Base-by-base conservation (phyloP, 1,140 invertebrate species). In the Pissodes strobi region DNA sequence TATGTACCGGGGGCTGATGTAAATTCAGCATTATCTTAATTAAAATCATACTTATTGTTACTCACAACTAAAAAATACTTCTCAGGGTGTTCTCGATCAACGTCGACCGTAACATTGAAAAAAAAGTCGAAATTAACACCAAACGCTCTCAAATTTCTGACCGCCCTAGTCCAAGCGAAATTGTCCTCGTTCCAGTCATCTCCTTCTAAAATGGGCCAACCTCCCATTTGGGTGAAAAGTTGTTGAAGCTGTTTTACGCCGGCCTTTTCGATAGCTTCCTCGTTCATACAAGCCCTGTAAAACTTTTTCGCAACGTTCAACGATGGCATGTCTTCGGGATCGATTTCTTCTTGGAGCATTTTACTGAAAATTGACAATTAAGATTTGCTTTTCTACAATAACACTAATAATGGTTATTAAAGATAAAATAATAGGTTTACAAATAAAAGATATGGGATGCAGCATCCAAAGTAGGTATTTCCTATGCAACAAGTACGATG, bases 161-260 rank as follows among this genome's bases (percentile, higher is more conserved):
- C 61, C 10, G 69, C 64, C n/a, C 66, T 57, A 38, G 69, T 67
- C 76, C 76, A 78, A 56, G 80, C 75, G 69, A 84, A 86, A 27
- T 71, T 68, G 23, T 74, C 72, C 19, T 74, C 66, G 38, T 80
- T 72, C 86, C 86, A 87, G 22, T 75, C 74, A 21, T 79, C 70
- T 1, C 80, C 80, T 41, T 83, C 79, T 2, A 86, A 69, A 2
- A 83, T 80, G 0, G 86, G 86, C 86, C 86, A 88, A 4, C 85
- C 85, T 21, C 85, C 86, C 18, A 88, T 75, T 65, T 79, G 71
- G 27, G 77, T 73, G 21, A 87, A 68, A 48, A 84, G 76, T 19
- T 79, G 69, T 49, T 77, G 74, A 34, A 85, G 72, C 19, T 82
- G 79, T 2, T 70, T 71, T 57, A 84, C 72, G 23, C 80, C 81